phyloP scores from a whole-genome alignment of 1,140 invertebrate genomes.

The Nasonia giraulti region DNA sequence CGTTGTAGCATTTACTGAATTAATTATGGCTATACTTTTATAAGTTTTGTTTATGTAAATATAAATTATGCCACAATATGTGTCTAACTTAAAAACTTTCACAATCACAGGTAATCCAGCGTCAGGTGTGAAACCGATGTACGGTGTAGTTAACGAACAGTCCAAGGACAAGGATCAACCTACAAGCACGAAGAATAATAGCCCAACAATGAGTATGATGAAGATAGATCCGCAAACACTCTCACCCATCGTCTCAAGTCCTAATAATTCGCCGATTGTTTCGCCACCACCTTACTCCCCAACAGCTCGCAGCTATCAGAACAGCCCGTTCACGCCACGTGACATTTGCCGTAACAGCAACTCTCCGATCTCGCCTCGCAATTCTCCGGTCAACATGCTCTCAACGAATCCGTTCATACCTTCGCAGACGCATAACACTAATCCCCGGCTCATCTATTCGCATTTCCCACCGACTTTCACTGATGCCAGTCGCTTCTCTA shows the following conservation, averaged over 20 bases:
- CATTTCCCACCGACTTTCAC: conserved; percentile 69
- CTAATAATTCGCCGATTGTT: conserved; percentile 64
- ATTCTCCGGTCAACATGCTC: conserved; percentile 69
- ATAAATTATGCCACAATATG: neutral
- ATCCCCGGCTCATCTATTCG: conserved; percentile 72
- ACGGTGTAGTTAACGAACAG: conserved; percentile 68
- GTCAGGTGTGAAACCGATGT: conserved; percentile 79
- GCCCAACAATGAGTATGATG: conserved; percentile 70
- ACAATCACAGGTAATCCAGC: conserved; percentile 71
- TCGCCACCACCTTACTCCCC: conserved; percentile 72
- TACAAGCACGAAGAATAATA: conserved; percentile 64
- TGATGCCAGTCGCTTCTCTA: conserved; percentile 64
- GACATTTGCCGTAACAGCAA: conserved; percentile 65
- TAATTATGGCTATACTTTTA: no score
- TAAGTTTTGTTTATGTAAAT: no score
- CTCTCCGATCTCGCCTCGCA: conserved; percentile 65
- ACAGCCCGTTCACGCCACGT: conserved; percentile 61
- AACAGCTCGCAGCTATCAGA: conserved; percentile 69
- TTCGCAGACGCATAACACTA: conserved; percentile 74
- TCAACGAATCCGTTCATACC: conserved; percentile 76
- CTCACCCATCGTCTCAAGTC: conserved; percentile 71
- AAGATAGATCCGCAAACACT: conserved; percentile 79
- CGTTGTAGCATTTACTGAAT: no score
- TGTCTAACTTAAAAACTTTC: neutral
- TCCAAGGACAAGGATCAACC: conserved; percentile 64